Conservation (phyloP, 2,113 vertebrate genomes). For the Symphodus melops region DNA sequence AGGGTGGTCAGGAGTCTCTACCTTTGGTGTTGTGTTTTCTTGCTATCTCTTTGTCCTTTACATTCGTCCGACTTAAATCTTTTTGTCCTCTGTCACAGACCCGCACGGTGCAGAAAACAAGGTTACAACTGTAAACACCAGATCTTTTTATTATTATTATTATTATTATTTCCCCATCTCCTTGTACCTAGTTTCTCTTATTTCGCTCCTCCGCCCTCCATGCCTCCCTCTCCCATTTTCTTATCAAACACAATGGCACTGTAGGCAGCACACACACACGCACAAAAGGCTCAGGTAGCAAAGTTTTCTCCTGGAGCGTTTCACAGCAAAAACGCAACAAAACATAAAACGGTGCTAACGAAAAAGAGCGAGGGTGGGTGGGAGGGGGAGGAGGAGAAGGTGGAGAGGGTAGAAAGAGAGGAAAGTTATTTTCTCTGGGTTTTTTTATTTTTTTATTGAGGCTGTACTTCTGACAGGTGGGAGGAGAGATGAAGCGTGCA, state of each 20-base stretch:
- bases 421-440: constrained; percentile 74
- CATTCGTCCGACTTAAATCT: constrained; percentile 20
- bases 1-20: constrained; percentile 20
- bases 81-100: constrained; percentile 29
- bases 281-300: constrained; percentile 53
- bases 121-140: constrained; percentile 56
- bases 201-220: constrained; percentile 16
- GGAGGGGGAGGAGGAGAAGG: constrained; percentile 41
- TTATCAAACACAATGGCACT: constrained; percentile 54
- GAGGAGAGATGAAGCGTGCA: constrained; percentile 80
- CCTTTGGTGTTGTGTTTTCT: constrained; percentile 33
- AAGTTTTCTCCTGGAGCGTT: constrained; percentile 77
- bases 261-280: constrained; percentile 11
- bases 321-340: constrained; percentile 70
- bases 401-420: constrained; percentile 59
- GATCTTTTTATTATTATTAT: constrained; percentile 46
- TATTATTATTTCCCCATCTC: constrained; percentile 38
- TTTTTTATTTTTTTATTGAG: constrained; percentile 73
- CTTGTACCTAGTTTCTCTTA: constrained; percentile 47
- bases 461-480: constrained; percentile 79
- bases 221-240: constrained; percentile 22
- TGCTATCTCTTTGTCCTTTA: constrained; percentile 16
- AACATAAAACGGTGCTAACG: constrained; percentile 72
- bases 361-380: constrained; percentile 51
- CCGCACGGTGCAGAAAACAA: constrained; percentile 35